A percentile compares a stretch with the other conserved stretches of the same genome.
These are phyloP conservation scores for Gambusia holbrooki DNA, from an alignment of 2,113 vertebrate genomes.

Conservation along the genomic window DNA sequence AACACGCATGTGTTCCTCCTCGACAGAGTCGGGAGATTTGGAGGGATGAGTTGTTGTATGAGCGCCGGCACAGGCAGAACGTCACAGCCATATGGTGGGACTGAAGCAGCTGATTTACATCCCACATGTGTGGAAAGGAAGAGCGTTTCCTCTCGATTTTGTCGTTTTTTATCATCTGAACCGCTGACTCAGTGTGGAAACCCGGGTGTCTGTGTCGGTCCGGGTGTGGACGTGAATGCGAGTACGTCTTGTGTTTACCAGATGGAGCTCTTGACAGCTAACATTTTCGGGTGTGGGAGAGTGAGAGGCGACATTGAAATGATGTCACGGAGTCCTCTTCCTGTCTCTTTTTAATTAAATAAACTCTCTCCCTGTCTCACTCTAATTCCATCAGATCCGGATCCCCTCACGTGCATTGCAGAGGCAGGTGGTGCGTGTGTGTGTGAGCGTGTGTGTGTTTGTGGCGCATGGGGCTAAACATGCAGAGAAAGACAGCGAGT, in stretches of 20 bases:
- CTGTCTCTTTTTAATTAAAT: conserved; percentile 71
- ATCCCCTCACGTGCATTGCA: conserved; percentile 30
- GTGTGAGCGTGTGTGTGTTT: conserved; percentile 27
- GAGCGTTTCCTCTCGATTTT: neutral
- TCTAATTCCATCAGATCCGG: conserved; percentile 68
- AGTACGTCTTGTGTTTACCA: conserved; percentile 50
- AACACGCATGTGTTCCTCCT: conserved; percentile 3
- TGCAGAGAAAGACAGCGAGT: conserved; percentile 45
- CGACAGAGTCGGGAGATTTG: neutral
- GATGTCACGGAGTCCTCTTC: conserved; percentile 70
- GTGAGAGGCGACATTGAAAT: conserved; percentile 59
- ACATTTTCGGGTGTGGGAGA: conserved; percentile 8
- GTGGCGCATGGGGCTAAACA: conserved; percentile 64
- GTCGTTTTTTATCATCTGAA: conserved; percentile 16
- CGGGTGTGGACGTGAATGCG: conserved; percentile 11
- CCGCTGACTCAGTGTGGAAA: conserved; percentile 33
- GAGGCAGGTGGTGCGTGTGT: conserved; percentile 39
- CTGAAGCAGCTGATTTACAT: conserved; percentile 41
- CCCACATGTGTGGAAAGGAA: conserved; percentile 39
- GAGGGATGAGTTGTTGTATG: conserved; percentile 10
- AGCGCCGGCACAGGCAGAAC: conserved; percentile 43
- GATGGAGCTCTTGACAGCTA: conserved; percentile 70
- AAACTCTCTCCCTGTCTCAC: conserved; percentile 46
- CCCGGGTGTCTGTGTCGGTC: conserved; percentile 10
- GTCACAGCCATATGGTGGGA: conserved; percentile 41